phyloP scores from a whole-genome alignment of 2,888 invertebrate genomes.

The Temnothorax unifasciatus region DNA sequence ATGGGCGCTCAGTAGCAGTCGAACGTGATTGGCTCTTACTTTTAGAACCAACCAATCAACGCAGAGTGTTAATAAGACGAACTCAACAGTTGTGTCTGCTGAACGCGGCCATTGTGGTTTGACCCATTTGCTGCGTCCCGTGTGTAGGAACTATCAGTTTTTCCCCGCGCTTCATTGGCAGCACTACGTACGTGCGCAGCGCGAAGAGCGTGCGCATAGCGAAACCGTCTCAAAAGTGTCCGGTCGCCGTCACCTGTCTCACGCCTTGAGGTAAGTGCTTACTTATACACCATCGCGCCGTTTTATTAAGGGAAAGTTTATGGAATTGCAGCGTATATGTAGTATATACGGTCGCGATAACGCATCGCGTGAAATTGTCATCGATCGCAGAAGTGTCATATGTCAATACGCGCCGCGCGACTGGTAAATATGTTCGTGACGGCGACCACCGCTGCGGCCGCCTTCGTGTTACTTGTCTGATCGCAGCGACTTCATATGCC shows the following conservation, averaged over 20 bases:
- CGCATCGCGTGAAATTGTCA: neutral
- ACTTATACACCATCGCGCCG: constrained; percentile 18
- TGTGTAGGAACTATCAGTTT: neutral
- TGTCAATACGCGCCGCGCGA: neutral
- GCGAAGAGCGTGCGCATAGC: constrained; percentile 49
- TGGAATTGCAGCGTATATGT: neutral
- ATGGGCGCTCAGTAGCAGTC: no score
- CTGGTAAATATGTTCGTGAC: constrained; percentile 48
- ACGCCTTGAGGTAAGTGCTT: constrained; percentile 38
- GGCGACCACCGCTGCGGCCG: neutral
- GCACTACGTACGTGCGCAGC: constrained; percentile 14
- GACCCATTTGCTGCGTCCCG: neutral
- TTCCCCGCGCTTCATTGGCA: neutral
- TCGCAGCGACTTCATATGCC: neutral
- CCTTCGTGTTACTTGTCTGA: neutral
- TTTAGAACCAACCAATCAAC: no score
- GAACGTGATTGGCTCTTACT: no score
- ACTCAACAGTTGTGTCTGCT: no score
- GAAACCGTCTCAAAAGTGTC: constrained; percentile 36
- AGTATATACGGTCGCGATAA: neutral
- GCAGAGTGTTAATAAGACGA: no score
- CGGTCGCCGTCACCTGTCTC: constrained; percentile 45
- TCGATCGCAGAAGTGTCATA: neutral
- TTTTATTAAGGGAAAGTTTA: neutral
- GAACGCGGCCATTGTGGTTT: no score